Base-by-base conservation (phyloP, 2,888 invertebrate species). In the Diogma glabrata region DNA sequence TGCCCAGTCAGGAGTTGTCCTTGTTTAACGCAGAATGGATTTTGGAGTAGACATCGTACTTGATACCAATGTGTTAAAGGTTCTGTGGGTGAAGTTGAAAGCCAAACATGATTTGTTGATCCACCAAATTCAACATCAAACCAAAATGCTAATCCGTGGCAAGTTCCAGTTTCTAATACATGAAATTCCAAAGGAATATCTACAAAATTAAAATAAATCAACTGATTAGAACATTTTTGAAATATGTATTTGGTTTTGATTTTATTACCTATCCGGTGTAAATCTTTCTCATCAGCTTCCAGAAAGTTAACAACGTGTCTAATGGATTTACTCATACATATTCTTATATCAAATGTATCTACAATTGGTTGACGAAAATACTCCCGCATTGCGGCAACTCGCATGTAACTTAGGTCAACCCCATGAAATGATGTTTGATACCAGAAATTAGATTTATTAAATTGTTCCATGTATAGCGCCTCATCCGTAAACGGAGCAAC, bases 41-140 rank as follows among this genome's bases (percentile, higher is more conserved):
- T 87, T 65, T 93, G 91, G 51, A 99, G 71, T 55, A 99, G 76
- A 68, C 97, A 99, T 24, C 97, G 81, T 3, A 97, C 96, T 73
- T 97, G 96, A 71, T 99, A 97, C 99, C 97, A 99, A 70, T 99
- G 97, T 23, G 97, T 99, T 17, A 99, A 74, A 1, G 96, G 94
- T 67, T 97, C 96, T 3, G 96, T 96, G 0, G 97, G 97, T 1
- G 96, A 86, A 6, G 99, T 99, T 7, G 96, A 96, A 26, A 99
- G 71, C 96, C 97, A 97, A 52, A 97, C 86, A 54, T 90, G 87
- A 63, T 91, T 87, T 53, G 81, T 82, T 45, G 82, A 81, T 30
- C 97, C 96, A 53, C 88, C 82, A 72, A 99, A 97, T 57, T 95
- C 86, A 20, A 97, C 96, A 72, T 99, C 96, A 69, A 99, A 99